phyloP scores from a whole-genome alignment of 2,797 vertebrate species.

The Leptoclinus maculatus region DNA sequence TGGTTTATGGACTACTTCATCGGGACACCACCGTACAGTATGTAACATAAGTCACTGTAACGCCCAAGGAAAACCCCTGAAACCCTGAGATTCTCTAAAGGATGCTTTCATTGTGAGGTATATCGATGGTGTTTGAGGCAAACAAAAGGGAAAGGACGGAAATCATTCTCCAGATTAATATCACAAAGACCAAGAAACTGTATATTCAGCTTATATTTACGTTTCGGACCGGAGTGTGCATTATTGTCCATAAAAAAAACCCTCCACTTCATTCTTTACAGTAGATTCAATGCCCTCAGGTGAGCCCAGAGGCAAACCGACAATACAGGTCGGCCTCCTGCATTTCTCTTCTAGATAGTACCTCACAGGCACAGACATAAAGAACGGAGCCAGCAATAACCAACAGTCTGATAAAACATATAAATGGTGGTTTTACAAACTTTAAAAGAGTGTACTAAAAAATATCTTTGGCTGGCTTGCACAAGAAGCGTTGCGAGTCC shows the following conservation, averaged over 20 bases:
- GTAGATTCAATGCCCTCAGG: slow-evolving; percentile 5
- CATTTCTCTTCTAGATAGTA: slow-evolving; percentile 32
- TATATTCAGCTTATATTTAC: neutral
- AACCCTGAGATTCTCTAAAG: neutral
- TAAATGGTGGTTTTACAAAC: slow-evolving; percentile 21
- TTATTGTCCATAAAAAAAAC: slow-evolving; percentile 6
- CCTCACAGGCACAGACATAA: slow-evolving; percentile 25
- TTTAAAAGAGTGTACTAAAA: slow-evolving; percentile 11
- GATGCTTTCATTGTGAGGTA: neutral
- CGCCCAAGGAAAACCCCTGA: neutral
- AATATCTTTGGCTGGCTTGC: neutral
- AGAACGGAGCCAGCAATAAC: neutral
- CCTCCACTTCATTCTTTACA: slow-evolving; percentile 1
- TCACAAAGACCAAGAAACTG: neutral
- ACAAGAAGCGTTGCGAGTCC: neutral
- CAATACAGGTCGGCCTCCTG: slow-evolving; percentile 4
- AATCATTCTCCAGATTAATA: neutral
- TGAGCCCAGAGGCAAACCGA: slow-evolving; percentile 26
- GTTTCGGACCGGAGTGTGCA: neutral
- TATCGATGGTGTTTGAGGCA: neutral
- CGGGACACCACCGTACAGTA: neutral
- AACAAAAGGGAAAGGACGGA: neutral
- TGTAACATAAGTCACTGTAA: neutral
- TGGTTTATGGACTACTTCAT: slow-evolving; percentile 10
- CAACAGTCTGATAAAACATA: slow-evolving; percentile 27